phyloP scores from a whole-genome alignment of 1,140 invertebrate species.

The Dryas iulia region DNA sequence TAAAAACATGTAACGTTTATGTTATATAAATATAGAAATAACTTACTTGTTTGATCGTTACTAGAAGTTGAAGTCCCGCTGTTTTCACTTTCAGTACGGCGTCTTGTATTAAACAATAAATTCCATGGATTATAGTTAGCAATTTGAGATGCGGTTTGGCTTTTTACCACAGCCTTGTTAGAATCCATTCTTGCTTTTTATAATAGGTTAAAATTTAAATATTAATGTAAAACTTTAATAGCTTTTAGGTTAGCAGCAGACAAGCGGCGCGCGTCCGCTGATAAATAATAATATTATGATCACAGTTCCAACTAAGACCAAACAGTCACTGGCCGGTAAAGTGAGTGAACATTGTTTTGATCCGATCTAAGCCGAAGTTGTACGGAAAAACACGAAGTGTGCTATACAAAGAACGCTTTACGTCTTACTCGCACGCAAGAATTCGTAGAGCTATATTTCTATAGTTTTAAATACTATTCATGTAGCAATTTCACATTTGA shows the following conservation, averaged over 20 bases:
- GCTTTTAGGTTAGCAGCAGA: background rate
- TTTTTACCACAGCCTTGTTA: constrained; percentile 49
- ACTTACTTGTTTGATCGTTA: constrained; percentile 57
- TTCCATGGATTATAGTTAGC: constrained; percentile 65
- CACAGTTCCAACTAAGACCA: constrained; percentile 41
- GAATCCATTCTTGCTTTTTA: constrained; percentile 52
- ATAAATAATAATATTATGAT: constrained; percentile 54
- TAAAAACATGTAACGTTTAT: background rate
- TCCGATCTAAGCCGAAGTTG: constrained; percentile 53
- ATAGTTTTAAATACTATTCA: background rate
- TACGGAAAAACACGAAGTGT: constrained; percentile 56
- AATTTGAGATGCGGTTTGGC: constrained; percentile 41
- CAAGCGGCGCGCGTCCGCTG: constrained; percentile 42
- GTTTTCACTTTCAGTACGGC: constrained; percentile 66
- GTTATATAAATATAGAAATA: constrained; percentile 1
- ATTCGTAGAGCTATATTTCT: background rate
- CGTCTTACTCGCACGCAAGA: background rate
- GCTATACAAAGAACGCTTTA: background rate
- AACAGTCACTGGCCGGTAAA: constrained; percentile 43
- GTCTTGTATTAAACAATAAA: constrained; percentile 63
- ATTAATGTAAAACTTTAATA: background rate
- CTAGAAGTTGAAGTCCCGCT: constrained; percentile 54
- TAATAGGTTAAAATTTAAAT: background rate
- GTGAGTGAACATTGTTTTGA: constrained; percentile 60
- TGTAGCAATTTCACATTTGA: background rate